phyloP scores from a whole-genome alignment of 2,113 vertebrate genomes.

The Eurystomus gularis region DNA sequence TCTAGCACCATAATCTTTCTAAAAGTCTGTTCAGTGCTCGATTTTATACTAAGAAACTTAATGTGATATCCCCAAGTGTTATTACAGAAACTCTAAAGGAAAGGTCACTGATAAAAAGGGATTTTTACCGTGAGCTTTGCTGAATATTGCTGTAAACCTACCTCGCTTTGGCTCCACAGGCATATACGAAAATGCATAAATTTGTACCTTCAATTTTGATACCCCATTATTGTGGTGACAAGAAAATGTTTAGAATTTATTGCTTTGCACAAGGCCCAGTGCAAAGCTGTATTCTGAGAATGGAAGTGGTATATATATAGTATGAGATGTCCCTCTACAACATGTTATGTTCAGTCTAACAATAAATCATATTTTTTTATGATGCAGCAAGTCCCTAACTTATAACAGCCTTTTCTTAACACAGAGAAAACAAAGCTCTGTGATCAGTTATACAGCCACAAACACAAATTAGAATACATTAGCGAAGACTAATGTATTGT shows the following conservation, averaged over 20 bases:
- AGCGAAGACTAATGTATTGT: background rate
- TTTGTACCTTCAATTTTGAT: constrained; percentile 47
- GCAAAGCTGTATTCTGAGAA: background rate
- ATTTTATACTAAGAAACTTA: constrained; percentile 37
- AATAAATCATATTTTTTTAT: background rate
- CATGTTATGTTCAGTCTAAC: background rate
- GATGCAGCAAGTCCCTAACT: background rate
- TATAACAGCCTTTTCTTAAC: background rate
- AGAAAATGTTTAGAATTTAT: background rate
- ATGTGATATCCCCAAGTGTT: constrained; percentile 33
- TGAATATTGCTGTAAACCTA: constrained; percentile 35
- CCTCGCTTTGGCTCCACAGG: background rate
- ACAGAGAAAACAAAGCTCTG: background rate
- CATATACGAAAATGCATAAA: constrained; percentile 38
- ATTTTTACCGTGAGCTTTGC: constrained; percentile 15
- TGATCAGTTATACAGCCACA: background rate
- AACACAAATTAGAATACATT: background rate
- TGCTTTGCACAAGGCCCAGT: background rate
- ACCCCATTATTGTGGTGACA: background rate
- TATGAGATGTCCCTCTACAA: background rate
- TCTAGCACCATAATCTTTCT: constrained; percentile 48
- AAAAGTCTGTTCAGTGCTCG: constrained; percentile 32
- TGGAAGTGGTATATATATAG: background rate
- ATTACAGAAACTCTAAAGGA: constrained; percentile 50
- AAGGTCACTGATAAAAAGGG: constrained; percentile 36